These are phyloP conservation scores for Eupithecia centaureata DNA, from an alignment of 2,888 invertebrate genomes.

Conservation along the genomic window DNA sequence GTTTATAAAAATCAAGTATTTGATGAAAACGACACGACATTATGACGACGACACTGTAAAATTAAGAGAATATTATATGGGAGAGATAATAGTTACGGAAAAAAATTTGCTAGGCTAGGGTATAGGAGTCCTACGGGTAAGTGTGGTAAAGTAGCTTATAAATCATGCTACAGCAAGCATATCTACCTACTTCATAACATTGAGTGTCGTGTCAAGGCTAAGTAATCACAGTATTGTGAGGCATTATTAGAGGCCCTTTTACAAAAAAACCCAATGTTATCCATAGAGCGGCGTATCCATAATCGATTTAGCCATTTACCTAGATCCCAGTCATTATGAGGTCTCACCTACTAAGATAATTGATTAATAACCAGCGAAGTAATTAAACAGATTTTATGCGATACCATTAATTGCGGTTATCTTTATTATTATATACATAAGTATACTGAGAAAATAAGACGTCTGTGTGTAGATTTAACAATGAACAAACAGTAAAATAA, in stretches of 20 bases:
- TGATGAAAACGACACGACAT: no score
- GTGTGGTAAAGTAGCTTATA: neutral
- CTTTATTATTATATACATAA: no score
- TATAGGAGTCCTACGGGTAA: neutral
- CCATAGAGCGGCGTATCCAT: neutral
- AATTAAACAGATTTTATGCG: conserved; percentile 7
- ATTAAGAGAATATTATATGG: no score
- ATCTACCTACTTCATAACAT: conserved; percentile 25
- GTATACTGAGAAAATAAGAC: neutral
- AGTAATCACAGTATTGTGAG: conserved; percentile 31
- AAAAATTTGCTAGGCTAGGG: neutral
- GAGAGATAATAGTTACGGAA: neutral
- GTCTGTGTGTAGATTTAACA: neutral
- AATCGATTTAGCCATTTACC: conserved; percentile 22
- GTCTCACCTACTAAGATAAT: conserved; percentile 1
- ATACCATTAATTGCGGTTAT: neutral
- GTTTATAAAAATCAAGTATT: no score
- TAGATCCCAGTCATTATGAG: conserved; percentile 14
- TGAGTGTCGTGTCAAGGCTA: conserved; percentile 51
- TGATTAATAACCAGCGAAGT: neutral
- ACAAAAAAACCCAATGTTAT: conserved; percentile 3
- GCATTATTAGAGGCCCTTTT: conserved; percentile 16
- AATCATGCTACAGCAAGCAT: neutral
- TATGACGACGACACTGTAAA: no score
- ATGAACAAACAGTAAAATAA: no score